Evolutionary conservation across 2,888 invertebrate species (phyloP).

Genomic region (Caenorhabditis sp.): DNA sequence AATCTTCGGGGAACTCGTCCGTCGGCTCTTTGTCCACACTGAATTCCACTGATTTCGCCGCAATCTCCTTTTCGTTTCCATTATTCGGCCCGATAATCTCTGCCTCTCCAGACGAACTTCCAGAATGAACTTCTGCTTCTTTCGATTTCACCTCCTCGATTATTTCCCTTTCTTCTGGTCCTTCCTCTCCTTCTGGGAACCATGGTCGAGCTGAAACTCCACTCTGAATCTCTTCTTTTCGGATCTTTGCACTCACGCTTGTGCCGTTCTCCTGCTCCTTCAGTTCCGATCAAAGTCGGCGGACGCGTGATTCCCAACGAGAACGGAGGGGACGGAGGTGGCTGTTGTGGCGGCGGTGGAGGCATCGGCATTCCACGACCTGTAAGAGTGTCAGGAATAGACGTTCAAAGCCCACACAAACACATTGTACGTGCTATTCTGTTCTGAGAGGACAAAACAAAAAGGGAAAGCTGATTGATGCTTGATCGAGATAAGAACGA

Average conservation of each 20-base stretch:
- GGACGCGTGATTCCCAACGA: slow-evolving; percentile 34
- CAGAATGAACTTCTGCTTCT: slow-evolving; percentile 24
- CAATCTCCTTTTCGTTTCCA: slow-evolving; percentile 1
- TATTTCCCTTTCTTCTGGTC: slow-evolving; percentile 8
- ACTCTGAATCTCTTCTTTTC: neutral
- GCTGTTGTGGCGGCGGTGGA: slow-evolving; percentile 46
- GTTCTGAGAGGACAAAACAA: neutral
- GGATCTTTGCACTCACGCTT: slow-evolving; percentile 22
- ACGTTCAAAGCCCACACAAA: slow-evolving; percentile 33
- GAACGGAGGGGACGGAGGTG: slow-evolving; percentile 46
- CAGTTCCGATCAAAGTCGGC: slow-evolving; percentile 42
- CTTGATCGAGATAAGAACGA: slow-evolving; percentile 35
- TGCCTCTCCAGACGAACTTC: neutral
- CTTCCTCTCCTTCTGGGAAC: slow-evolving; percentile 40
- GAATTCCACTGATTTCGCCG: slow-evolving; percentile 21
- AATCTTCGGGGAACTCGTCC: slow-evolving; percentile 45
- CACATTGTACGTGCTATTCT: slow-evolving; percentile 15
- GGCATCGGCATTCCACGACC: slow-evolving; percentile 57
- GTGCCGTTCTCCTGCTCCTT: slow-evolving; percentile 40
- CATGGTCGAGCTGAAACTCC: slow-evolving; percentile 45
- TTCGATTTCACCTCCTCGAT: slow-evolving; percentile 10
- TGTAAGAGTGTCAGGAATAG: slow-evolving; percentile 3
- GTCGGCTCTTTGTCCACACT: slow-evolving; percentile 35
- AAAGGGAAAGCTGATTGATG: slow-evolving; percentile 1
- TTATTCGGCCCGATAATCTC: slow-evolving; percentile 21